Evolutionary conservation across 2,113 vertebrate species (phyloP), one percentile per base, ranked within the genome.

Genomic region (Geococcyx californianus): DNA sequence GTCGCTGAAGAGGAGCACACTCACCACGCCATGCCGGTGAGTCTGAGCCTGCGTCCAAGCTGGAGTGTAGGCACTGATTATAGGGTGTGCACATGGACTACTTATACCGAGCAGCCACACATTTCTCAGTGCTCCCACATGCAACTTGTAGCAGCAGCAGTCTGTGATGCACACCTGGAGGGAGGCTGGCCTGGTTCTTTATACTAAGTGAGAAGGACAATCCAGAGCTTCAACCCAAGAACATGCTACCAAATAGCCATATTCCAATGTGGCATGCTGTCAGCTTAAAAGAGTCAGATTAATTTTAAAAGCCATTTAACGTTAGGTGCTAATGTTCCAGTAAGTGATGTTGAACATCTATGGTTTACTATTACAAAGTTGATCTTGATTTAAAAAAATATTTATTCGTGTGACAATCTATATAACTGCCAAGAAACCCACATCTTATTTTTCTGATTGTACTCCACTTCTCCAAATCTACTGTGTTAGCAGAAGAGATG

Each of bases 41-140:
- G 33, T 34, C 80, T 42, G n/a, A 75, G 69, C 25, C 13, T 2
- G 2, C 21, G 13, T 20, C 52, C 47, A 31, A 52, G 40, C 16
- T 47, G 55, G 40, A 45, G 31, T 6, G 1, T 8, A 45, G 51
- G 25, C 60, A 40, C 26, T 2, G 0, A 14, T 33, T 36, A 15
- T 20, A 59, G 16, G 1, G 0, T 13, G 15, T 0, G 1, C 11
- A 11, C 28, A 9, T 4, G 11, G 13, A 20, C 34, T 56, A 23
- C 36, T 70, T 36, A 11, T 5, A 2, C 28, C 13, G 44, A 49
- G 51, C 21, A 70, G 34, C 38, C 59, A 62, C 18, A 17, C 13
- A 1, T 28, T 70, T 54, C 33, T 58, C 33, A 64, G 24, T 15
- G 23, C 28, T 73, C 66, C 33, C 29, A 20, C 18, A 66, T 55